These are phyloP conservation scores for Colletes latitarsis DNA, from an alignment of 1,140 invertebrate species.

Conservation along the genomic window DNA sequence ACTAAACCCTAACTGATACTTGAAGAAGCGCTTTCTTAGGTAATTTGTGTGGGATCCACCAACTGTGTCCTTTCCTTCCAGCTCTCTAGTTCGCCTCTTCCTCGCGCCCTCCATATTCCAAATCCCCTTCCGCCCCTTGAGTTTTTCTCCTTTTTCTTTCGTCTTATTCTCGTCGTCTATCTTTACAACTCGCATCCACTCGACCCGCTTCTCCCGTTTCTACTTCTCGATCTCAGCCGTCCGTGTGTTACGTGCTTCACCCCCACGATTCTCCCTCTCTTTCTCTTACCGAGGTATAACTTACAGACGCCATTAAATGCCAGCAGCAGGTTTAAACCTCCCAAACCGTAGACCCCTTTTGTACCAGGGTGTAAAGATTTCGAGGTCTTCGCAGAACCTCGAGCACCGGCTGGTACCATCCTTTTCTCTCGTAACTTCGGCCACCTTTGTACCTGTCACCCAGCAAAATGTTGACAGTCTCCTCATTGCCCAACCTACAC, in stretches of 20 bases:
- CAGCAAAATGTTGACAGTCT: conserved; percentile 40
- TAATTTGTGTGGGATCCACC: conserved; percentile 73
- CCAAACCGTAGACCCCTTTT: conserved; percentile 49
- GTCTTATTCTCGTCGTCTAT: conserved; percentile 32
- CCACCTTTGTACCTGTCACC: conserved; percentile 42
- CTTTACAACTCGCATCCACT: conserved; percentile 45
- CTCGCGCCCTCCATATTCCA: background rate
- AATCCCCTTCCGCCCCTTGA: background rate
- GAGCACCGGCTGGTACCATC: conserved; percentile 29
- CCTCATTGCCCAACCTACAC: conserved; percentile 25
- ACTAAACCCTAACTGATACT: conserved; percentile 70
- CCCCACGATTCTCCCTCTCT: background rate
- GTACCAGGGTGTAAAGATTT: conserved; percentile 66
- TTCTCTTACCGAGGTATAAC: conserved; percentile 54
- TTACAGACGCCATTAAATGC: conserved; percentile 70
- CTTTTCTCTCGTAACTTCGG: conserved; percentile 47
- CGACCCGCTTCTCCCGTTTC: conserved; percentile 37
- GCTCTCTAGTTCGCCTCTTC: conserved; percentile 10
- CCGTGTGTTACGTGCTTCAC: conserved; percentile 32
- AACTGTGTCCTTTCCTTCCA: conserved; percentile 63
- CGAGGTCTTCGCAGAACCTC: conserved; percentile 39
- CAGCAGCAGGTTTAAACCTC: conserved; percentile 65
- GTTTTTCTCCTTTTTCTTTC: conserved; percentile 9
- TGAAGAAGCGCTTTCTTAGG: conserved; percentile 59
- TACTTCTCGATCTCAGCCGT: conserved; percentile 49